Percentiles rank a stretch among this genome's conserved stretches.
phyloP scores from a whole-genome alignment of 2,888 invertebrate species.

The Rhamphomyia laevipes region DNA sequence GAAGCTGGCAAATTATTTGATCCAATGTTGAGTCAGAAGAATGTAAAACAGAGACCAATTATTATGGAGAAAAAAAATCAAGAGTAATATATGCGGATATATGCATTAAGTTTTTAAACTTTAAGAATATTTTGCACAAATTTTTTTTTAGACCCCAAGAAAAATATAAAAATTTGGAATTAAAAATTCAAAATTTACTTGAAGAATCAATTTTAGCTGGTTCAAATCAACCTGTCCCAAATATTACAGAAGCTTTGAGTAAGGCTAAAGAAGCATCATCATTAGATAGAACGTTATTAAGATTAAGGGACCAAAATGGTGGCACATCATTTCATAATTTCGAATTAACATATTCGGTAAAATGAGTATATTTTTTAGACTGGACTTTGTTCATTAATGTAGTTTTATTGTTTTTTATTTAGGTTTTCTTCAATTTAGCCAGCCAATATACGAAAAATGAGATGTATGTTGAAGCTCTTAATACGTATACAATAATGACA shows the following conservation, averaged over 20 bases:
- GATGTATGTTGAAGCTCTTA: slow-evolving; percentile 90
- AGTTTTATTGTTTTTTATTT: too few relatives aligned
- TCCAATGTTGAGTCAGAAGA: slow-evolving; percentile 56
- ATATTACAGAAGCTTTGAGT: slow-evolving; percentile 47
- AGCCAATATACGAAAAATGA: slow-evolving; percentile 90
- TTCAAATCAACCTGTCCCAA: slow-evolving; percentile 22
- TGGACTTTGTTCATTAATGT: too few relatives aligned
- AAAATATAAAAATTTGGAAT: slow-evolving; percentile 79
- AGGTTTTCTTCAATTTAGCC: slow-evolving; percentile 93
- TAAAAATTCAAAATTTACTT: slow-evolving; percentile 75
- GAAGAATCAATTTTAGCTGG: slow-evolving; percentile 70
- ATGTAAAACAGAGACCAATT: slow-evolving; percentile 25
- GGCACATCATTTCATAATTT: slow-evolving; percentile 85
- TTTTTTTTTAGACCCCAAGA: slow-evolving; percentile 65
- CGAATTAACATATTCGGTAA: slow-evolving; percentile 90
- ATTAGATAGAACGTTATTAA: slow-evolving; percentile 77
- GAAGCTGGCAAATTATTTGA: slow-evolving; percentile 54
- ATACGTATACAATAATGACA: slow-evolving; percentile 89
- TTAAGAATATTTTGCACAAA: background rate
- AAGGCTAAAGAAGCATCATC: slow-evolving; percentile 96
- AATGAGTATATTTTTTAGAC: too few relatives aligned
- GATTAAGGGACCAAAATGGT: slow-evolving; percentile 84
- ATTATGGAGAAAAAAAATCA: slow-evolving; percentile 50
- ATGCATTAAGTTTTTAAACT: background rate
- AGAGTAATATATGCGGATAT: slow-evolving; percentile 9